Evolutionary conservation across 2,888 invertebrate species (phyloP), one percentile per base, ranked within the genome.

Genomic region (Pyrgus malvae): DNA sequence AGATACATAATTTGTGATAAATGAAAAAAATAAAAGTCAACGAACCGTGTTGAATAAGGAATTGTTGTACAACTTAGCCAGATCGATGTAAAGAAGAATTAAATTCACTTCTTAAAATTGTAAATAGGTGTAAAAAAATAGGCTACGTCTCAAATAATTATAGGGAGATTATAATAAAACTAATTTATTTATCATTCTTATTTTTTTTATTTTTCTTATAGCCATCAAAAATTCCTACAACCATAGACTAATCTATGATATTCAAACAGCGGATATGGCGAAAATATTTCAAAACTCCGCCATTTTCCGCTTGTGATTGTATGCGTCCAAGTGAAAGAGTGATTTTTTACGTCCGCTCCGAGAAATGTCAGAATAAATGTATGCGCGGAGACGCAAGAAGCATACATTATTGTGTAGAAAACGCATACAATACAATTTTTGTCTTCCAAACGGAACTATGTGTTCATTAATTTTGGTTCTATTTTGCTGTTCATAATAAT

Each of bases 281-380:
- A n/a, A 9, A 86, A 86, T 84, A 85, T 88, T 87, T 87, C 85
- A 86, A 86, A 87, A 84, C 81, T 82, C 83, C 68, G 66, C 78
- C 70, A 71, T 76, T 79, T 85, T 82, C 85, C 79, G 80, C 72
- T 74, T 74, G 79, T 89, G 88, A 89, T 88, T 89, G 89, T 86
- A 86, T 83, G 87, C 86, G 80, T 76, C 81, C 82, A 73, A 83
- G 81, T 83, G 85, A 80, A 77, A 80, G 76, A 77, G 71, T 70
- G 64, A 68, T 78, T 80, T 83, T 79, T 78, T 78, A 68, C 74
- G 63, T 65, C 58, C 61, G 55, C 63, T 74, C 70, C 72, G 70
- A 68, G 69, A 72, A 70, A 63, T 64, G 44, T 53, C 48, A 19
- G 35, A 23, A 40, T 19, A 40, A 23, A 40, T 40, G 40, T 35